Evolutionary conservation across 2,797 vertebrate genomes (phyloP).

Genomic region (Dipus sagitta): DNA sequence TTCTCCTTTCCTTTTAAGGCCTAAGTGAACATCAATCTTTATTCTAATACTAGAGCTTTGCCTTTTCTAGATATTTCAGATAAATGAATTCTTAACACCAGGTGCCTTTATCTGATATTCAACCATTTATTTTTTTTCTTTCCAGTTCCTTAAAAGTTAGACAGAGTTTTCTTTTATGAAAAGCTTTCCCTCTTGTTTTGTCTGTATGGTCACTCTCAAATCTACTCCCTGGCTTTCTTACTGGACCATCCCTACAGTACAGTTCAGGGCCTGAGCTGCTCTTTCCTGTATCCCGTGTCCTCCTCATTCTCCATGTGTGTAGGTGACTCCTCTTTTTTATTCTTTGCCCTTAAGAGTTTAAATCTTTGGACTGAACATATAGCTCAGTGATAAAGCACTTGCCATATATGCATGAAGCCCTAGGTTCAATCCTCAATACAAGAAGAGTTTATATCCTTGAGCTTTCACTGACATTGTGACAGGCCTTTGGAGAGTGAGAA

Average conservation of each 20-base stretch:
- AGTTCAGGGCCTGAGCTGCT: neutral
- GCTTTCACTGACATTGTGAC: neutral
- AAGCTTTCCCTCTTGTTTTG: neutral
- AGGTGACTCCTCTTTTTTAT: neutral
- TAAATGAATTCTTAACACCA: neutral
- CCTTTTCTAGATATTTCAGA: slow-evolving; percentile 10
- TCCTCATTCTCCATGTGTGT: neutral
- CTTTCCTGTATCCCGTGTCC: neutral
- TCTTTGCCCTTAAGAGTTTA: neutral
- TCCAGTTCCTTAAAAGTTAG: neutral
- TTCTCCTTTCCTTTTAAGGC: neutral
- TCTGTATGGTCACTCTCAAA: neutral
- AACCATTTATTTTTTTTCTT: neutral
- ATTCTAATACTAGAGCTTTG: neutral
- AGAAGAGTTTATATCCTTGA: neutral
- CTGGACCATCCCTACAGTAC: neutral
- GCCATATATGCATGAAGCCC: no score
- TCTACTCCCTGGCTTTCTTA: neutral
- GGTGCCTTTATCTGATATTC: neutral
- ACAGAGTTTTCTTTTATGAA: neutral
- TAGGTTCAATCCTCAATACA: no score
- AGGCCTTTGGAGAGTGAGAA: neutral
- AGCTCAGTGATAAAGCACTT: no score
- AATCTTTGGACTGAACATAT: neutral
- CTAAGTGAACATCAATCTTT: neutral